Base-by-base conservation (phyloP, 2,888 invertebrate species). In the Clepsis dumicolana region DNA sequence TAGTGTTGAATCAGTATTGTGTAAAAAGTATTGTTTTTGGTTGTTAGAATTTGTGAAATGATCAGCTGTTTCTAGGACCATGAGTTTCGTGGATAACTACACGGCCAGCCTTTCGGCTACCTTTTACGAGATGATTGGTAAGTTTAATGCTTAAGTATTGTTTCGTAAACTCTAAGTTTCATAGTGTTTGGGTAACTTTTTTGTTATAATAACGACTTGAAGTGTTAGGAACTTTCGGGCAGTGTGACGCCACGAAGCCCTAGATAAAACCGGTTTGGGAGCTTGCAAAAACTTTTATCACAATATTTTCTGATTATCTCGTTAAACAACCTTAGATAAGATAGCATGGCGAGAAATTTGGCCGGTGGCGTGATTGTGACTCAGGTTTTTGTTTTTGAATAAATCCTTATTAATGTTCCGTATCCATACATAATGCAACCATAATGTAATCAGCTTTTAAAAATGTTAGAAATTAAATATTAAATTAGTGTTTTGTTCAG, bases 101-200 rank as follows among this genome's bases (percentile, higher is more conserved):
- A 89, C 89, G 4, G 84, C 90, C 64, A 90, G 87, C 74, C 65
- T 93, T 44, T 89, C 89, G 10, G 83, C 89, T 64, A 90, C 87
- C 72, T 65, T 93, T 48, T 91, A 93, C 75, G 87, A 91, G 78
- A 87, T 92, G 70, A 85, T 93, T 62, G 89, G 93, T 93, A 75
- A 93, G 93, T 89, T 38, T 57, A 48, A n/a, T 48, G 3, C 21
- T 48, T 21, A 48, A 21, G 21, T 48, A 48, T 48, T 48, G 21
- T 2, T 21, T 48, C 21, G 4, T 21, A 21, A n/a, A 12, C 12
- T 4, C 3, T 21, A 48, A 48, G 21, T 12, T 48, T 48, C 10
- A 21, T 21, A 4, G 8, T 21, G 48, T 48, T 48, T 18, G 3
- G 18, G 1, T 48, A 48, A 21, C 21, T 48, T 48, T 48, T 48